A percentile compares a stretch with the other conserved stretches of the same genome.
Conservation (phyloP, 2,797 vertebrate genomes). For the Triplophysa yarkandensis region DNA sequence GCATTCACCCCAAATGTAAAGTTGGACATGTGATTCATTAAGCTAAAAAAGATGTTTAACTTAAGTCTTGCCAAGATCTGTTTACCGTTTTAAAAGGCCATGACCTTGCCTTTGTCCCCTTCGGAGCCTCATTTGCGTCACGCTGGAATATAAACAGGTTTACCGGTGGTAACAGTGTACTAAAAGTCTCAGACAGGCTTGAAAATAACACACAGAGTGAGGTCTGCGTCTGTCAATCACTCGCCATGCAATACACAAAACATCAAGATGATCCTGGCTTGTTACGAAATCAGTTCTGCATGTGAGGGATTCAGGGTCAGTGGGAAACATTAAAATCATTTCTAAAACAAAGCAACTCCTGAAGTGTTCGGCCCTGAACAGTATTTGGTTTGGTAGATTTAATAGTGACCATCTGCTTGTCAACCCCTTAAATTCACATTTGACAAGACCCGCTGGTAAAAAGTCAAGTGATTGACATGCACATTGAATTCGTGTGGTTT, state of each 20-base stretch:
- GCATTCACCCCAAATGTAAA: conserved; percentile 40
- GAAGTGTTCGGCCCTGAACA: not conserved
- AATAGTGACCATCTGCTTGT: conserved; percentile 55
- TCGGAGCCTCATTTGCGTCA: conserved; percentile 48
- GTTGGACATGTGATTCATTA: conserved; percentile 38
- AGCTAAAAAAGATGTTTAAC: conserved; percentile 50
- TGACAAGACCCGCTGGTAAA: conserved; percentile 47
- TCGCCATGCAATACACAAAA: conserved; percentile 47
- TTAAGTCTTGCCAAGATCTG: conserved; percentile 44
- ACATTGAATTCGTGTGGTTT: conserved; percentile 52
- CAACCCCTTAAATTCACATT: conserved; percentile 44
- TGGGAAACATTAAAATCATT: conserved; percentile 27
- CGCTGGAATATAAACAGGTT: conserved; percentile 57
- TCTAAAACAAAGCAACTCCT: not conserved
- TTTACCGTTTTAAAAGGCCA: conserved; percentile 53
- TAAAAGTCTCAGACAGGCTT: conserved; percentile 50
- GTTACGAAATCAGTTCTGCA: conserved; percentile 23
- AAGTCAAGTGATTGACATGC: conserved; percentile 62
- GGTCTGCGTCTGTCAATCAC: conserved; percentile 40
- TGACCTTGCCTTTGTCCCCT: conserved; percentile 38
- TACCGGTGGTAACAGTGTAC: conserved; percentile 53
- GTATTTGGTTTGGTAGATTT: conserved; percentile 30
- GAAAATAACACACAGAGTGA: conserved; percentile 44
- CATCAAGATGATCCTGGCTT: conserved; percentile 5
- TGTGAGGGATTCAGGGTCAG: conserved; percentile 11